phyloP scores from a whole-genome alignment of 2,888 invertebrate genomes.

The Germaria angustata region DNA sequence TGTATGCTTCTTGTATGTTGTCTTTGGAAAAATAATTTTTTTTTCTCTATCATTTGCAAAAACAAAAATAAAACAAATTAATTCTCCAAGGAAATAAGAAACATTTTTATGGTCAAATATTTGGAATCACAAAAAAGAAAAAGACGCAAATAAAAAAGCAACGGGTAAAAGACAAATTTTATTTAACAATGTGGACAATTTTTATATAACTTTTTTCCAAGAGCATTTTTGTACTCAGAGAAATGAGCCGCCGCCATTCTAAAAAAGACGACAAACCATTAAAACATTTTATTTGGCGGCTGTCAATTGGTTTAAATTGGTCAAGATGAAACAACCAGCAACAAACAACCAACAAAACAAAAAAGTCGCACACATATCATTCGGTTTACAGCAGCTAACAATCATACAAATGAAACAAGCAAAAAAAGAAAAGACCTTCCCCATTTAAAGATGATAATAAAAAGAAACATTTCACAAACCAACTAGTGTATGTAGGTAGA shows the following conservation, averaged over 20 bases:
- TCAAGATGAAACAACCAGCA: conserved; percentile 45
- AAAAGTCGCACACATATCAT: conserved; percentile 78
- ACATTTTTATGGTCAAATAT: conserved; percentile 44
- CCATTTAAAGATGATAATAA: conserved; percentile 68
- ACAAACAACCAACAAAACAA: conserved; percentile 42
- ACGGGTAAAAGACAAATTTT: conserved; percentile 62
- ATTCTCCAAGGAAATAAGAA: conserved; percentile 45
- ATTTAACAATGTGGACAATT: conserved; percentile 60
- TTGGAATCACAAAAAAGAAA: conserved; percentile 27
- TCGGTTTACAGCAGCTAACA: conserved; percentile 59
- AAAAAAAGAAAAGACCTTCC: not conserved
- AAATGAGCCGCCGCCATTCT: conserved; percentile 57
- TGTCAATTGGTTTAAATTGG: conserved; percentile 68
- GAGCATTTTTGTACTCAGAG: not conserved
- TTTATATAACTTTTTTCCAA: conserved; percentile 29
- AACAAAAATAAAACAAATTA: not conserved
- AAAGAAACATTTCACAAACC: conserved; percentile 50
- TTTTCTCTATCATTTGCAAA: conserved; percentile 8
- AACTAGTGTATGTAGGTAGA: conserved; percentile 29
- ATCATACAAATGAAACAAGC: not conserved
- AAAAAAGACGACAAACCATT: conserved; percentile 60
- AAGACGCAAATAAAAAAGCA: conserved; percentile 2
- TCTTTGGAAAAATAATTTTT: not conserved
- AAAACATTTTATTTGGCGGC: conserved; percentile 66
- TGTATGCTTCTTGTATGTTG: not conserved